phyloP scores from a whole-genome alignment of 2,888 invertebrate genomes.

The Diadegma fenestrale region DNA sequence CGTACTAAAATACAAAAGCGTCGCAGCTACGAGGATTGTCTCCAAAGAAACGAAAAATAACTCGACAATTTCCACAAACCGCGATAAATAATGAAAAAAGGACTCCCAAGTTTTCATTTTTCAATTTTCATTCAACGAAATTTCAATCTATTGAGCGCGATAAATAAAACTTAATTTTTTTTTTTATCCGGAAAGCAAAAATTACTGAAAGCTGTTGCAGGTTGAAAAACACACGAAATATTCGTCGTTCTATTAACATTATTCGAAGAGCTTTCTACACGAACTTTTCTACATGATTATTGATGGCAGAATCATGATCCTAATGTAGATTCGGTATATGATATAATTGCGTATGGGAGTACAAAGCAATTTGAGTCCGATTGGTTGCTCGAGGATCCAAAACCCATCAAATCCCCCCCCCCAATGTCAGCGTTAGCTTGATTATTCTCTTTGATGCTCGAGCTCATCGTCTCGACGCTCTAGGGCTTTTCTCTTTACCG shows the following conservation, averaged over 20 bases:
- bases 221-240: background rate
- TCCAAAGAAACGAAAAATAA: background rate
- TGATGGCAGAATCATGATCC: background rate
- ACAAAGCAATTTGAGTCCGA: slow-evolving; percentile 2
- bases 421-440: slow-evolving; percentile 34
- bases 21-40: background rate
- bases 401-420: slow-evolving; percentile 28
- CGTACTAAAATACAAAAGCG: background rate
- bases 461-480: slow-evolving; percentile 37
- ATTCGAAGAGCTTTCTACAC: background rate
- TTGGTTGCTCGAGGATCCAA: slow-evolving; percentile 5
- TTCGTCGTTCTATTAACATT: background rate
- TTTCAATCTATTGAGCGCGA: too few relatives aligned
- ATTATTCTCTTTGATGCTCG: slow-evolving; percentile 55
- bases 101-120: background rate
- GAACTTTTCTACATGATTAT: background rate
- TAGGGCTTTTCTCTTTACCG: slow-evolving; percentile 14
- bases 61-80: background rate
- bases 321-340: background rate
- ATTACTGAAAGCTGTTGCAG: too few relatives aligned
- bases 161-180: too few relatives aligned
- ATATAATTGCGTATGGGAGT: background rate
- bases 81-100: background rate
- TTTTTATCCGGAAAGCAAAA: too few relatives aligned
- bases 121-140: background rate